phyloP scores from a whole-genome alignment of 2,113 vertebrate genomes.

The Caranx melampygus region DNA sequence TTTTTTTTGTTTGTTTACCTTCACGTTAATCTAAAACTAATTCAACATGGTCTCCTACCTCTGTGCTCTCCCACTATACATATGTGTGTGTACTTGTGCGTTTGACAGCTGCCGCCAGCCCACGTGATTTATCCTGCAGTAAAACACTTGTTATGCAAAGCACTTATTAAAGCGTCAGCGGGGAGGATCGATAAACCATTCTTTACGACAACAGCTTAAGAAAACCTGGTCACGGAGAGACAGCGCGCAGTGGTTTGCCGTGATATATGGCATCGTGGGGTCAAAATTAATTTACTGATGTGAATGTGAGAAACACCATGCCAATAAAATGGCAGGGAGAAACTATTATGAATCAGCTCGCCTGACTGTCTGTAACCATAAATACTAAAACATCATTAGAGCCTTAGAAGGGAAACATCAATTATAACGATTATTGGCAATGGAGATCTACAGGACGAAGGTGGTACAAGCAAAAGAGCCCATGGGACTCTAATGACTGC shows the following conservation, averaged over 20 bases:
- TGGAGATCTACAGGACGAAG: constrained; percentile 50
- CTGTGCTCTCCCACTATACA: not conserved
- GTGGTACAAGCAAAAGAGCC: constrained; percentile 52
- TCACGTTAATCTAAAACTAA: not conserved
- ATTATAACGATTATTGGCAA: constrained; percentile 74
- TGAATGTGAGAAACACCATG: constrained; percentile 67
- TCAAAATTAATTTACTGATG: constrained; percentile 83
- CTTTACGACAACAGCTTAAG: constrained; percentile 79
- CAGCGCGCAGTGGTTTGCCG: constrained; percentile 48
- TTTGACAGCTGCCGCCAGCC: constrained; percentile 49
- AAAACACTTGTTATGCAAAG: constrained; percentile 82
- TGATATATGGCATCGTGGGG: constrained; percentile 73
- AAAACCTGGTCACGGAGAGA: constrained; percentile 70
- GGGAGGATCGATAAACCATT: constrained; percentile 82
- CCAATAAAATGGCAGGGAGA: constrained; percentile 71
- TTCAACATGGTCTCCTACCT: not conserved
- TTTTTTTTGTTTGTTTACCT: not conserved
- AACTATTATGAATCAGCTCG: constrained; percentile 73
- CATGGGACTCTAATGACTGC: constrained; percentile 65
- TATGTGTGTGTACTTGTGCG: constrained; percentile 26
- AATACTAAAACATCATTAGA: constrained; percentile 78
- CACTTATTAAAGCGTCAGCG: constrained; percentile 78
- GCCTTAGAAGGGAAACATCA: constrained; percentile 71
- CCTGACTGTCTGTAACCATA: constrained; percentile 70
- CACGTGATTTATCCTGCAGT: constrained; percentile 74